Percentiles rank a stretch among this genome's conserved stretches.
These are phyloP conservation scores for Drosophila glabriapex DNA, from an alignment of 2,888 invertebrate genomes.

Conservation along the genomic window DNA sequence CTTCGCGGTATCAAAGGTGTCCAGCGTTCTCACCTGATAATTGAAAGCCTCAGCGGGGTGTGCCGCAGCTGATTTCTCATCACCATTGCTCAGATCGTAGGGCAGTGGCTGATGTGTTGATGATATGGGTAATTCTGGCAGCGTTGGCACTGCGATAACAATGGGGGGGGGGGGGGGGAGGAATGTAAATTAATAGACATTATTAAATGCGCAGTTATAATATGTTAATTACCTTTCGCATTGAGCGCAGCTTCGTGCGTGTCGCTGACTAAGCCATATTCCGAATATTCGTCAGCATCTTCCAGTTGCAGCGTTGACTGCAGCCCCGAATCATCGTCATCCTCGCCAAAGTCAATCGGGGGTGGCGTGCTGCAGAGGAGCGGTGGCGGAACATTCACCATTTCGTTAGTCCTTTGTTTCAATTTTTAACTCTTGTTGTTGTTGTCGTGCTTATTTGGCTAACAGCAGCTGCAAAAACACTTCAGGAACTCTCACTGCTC, in stretches of 20 bases:
- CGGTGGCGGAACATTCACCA: slow-evolving; percentile 87
- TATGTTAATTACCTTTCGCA: slow-evolving; percentile 57
- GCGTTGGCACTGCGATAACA: slow-evolving; percentile 18
- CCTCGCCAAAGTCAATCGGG: slow-evolving; percentile 86
- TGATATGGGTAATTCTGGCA: slow-evolving; percentile 44
- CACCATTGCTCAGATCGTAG: slow-evolving; percentile 36
- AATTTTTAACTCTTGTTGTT: slow-evolving; percentile 36
- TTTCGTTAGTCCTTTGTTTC: slow-evolving; percentile 79
- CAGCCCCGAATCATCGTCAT: slow-evolving; percentile 85
- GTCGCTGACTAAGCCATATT: slow-evolving; percentile 78
- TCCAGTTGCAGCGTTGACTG: slow-evolving; percentile 73
- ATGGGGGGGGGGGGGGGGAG: too few relatives aligned
- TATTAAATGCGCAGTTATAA: slow-evolving; percentile 8
- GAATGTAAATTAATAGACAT: not conserved
- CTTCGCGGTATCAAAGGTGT: slow-evolving; percentile 16
- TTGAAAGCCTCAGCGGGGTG: slow-evolving; percentile 71
- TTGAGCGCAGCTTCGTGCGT: slow-evolving; percentile 36
- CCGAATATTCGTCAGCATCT: slow-evolving; percentile 83
- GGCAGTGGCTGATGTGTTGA: slow-evolving; percentile 48
- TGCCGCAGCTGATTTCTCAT: slow-evolving; percentile 17
- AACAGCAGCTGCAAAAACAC: slow-evolving; percentile 61
- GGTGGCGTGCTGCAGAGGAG: slow-evolving; percentile 87
- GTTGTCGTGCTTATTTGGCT: slow-evolving; percentile 49
- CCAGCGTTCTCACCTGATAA: slow-evolving; percentile 60
- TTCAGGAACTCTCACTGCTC: slow-evolving; percentile 48